Conservation (phyloP, 2,113 vertebrate species). For the Marmota flaviventris region DNA sequence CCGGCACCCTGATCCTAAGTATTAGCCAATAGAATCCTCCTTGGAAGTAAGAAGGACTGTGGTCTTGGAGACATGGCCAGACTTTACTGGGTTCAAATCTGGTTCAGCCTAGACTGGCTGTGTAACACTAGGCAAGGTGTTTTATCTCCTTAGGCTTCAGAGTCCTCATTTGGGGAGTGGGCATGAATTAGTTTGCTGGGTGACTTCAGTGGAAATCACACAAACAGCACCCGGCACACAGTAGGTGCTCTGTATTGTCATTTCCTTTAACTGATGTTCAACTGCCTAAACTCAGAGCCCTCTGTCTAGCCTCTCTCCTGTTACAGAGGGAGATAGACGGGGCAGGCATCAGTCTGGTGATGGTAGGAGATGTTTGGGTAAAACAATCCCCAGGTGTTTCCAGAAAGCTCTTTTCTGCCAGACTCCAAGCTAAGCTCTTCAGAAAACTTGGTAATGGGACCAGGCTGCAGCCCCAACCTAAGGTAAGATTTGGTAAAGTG, state of each 20-base stretch:
- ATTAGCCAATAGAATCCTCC: neutral
- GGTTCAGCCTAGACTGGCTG: neutral
- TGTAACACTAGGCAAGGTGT: neutral
- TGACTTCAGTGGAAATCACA: neutral
- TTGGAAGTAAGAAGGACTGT: neutral
- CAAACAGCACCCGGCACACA: no score
- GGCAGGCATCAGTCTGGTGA: neutral
- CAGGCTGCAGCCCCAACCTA: neutral
- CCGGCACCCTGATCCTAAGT: neutral
- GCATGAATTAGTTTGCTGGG: neutral
- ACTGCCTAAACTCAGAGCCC: neutral
- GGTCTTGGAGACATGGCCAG: neutral
- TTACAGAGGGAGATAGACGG: neutral
- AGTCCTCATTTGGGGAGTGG: neutral
- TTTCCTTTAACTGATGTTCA: neutral
- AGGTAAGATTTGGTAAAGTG: neutral
- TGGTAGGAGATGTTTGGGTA: neutral
- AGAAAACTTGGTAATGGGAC: neutral
- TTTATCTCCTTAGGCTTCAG: neutral
- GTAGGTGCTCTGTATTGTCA: neutral
- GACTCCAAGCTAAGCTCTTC: neutral
- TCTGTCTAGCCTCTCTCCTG: neutral
- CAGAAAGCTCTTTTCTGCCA: neutral
- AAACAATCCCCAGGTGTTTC: slow-evolving; percentile 6
- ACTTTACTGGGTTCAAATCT: neutral